These are phyloP conservation scores for Coluber constrictor DNA, from an alignment of 2,797 vertebrate species.

Conservation along the genomic window DNA sequence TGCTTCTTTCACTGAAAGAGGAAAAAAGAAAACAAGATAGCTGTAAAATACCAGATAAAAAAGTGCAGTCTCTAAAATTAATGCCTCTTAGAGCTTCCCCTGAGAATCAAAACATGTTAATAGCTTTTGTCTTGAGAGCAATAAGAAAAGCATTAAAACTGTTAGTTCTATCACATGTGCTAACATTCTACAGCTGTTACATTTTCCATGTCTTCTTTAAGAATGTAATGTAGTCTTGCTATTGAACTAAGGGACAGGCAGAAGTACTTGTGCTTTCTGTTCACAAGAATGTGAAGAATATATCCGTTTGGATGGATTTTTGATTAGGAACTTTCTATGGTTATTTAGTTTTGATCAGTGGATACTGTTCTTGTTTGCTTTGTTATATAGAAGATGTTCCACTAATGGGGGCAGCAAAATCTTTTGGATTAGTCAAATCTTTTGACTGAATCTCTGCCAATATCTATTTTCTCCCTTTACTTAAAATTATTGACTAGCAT, in stretches of 20 bases:
- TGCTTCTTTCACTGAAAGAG: conserved; percentile 84
- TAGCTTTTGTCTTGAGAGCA: not conserved
- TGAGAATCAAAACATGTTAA: not conserved
- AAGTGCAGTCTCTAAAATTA: not conserved
- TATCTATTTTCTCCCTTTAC: not conserved
- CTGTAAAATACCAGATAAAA: conserved; percentile 9
- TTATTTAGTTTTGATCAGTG: not conserved
- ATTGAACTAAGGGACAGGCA: not conserved
- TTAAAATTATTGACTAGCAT: not conserved
- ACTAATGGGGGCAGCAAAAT: not conserved
- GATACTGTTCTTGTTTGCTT: not conserved
- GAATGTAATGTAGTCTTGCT: not conserved
- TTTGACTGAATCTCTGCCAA: not conserved
- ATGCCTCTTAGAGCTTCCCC: not conserved
- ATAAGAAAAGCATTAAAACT: not conserved
- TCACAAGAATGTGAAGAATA: not conserved
- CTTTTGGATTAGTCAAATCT: not conserved
- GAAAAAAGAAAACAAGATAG: conserved; percentile 1
- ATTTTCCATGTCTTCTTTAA: not conserved
- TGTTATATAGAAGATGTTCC: not conserved
- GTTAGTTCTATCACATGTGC: not conserved
- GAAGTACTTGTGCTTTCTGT: not conserved
- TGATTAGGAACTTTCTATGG: not conserved
- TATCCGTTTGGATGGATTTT: not conserved
- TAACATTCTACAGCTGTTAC: not conserved